Evolutionary conservation across 2,888 invertebrate genomes (phyloP).

Genomic region (Cremastinae sp.): DNA sequence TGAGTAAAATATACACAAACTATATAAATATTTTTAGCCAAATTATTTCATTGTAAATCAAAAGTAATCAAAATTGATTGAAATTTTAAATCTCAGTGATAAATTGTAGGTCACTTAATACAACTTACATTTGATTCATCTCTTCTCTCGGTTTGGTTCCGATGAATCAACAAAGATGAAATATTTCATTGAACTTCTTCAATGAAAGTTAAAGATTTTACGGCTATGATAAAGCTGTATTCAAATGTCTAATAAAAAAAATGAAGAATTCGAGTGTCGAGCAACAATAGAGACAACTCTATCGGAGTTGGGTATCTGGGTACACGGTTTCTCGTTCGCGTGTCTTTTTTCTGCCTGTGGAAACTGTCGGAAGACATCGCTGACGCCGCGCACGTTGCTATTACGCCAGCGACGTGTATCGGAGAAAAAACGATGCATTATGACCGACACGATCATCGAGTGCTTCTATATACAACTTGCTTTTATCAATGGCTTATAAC

Average conservation of each 20-base stretch:
- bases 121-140: no score
- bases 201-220: no score
- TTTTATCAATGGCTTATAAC: conserved; percentile 57
- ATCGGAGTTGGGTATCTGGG: conserved; percentile 37
- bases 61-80: no score
- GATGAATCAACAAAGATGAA: no score
- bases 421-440: conserved; percentile 37
- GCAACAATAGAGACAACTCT: conserved; percentile 46
- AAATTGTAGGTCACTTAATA: no score
- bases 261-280: conserved; percentile 29
- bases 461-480: conserved; percentile 1
- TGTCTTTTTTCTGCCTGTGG: conserved; percentile 13
- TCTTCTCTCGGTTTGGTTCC: no score
- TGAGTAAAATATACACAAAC: no score
- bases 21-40: no score
- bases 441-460: conserved; percentile 39
- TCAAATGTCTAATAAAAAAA: conserved; percentile 19
- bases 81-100: no score
- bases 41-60: no score
- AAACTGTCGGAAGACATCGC: conserved; percentile 42
- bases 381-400: conserved; percentile 45
- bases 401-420: conserved; percentile 65
- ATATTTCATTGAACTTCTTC: no score
- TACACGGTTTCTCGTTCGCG: conserved; percentile 13
- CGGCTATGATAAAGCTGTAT: conserved; percentile 4